phyloP scores from a whole-genome alignment of 1,140 invertebrate genomes.

The Drosophila baimaii region DNA sequence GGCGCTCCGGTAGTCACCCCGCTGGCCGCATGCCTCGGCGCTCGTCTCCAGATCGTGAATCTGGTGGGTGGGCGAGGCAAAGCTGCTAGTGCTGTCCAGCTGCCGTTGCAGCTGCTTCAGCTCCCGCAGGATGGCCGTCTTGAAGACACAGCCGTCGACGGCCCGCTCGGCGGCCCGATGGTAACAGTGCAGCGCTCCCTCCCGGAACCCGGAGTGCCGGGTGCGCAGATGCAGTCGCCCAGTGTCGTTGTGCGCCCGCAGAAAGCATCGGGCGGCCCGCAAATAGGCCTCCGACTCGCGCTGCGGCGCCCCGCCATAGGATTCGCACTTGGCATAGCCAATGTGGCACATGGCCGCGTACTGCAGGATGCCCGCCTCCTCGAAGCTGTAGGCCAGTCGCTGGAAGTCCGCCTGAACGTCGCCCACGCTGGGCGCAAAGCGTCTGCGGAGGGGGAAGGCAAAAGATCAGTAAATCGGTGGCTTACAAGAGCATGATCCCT shows the following conservation, averaged over 20 bases:
- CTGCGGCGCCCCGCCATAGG: conserved; percentile 57
- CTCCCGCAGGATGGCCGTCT: conserved; percentile 79
- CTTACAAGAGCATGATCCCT: no score
- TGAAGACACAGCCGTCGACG: conserved; percentile 70
- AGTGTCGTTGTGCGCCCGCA: conserved; percentile 59
- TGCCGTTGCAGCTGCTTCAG: conserved; percentile 62
- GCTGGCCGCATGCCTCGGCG: conserved; percentile 58
- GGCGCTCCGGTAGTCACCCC: conserved; percentile 65
- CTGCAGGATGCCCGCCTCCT: conserved; percentile 75
- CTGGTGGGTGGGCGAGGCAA: conserved; percentile 78
- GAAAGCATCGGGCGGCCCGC: conserved; percentile 70
- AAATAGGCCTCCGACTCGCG: conserved; percentile 74
- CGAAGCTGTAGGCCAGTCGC: conserved; percentile 73
- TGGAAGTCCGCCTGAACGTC: conserved; percentile 80
- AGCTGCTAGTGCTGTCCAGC: conserved; percentile 74
- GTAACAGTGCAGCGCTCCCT: conserved; percentile 78
- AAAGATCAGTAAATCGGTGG: neutral
- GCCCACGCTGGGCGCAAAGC: conserved; percentile 75
- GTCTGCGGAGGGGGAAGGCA: conserved; percentile 40
- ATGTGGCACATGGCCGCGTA: conserved; percentile 83
- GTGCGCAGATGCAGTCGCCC: conserved; percentile 56
- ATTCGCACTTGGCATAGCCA: conserved; percentile 79
- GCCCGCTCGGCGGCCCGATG: conserved; percentile 67
- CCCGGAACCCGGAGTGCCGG: conserved; percentile 55
- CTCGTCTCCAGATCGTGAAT: conserved; percentile 73